Conservation (phyloP, 2,888 invertebrate species). For the Ophion ellenae region DNA sequence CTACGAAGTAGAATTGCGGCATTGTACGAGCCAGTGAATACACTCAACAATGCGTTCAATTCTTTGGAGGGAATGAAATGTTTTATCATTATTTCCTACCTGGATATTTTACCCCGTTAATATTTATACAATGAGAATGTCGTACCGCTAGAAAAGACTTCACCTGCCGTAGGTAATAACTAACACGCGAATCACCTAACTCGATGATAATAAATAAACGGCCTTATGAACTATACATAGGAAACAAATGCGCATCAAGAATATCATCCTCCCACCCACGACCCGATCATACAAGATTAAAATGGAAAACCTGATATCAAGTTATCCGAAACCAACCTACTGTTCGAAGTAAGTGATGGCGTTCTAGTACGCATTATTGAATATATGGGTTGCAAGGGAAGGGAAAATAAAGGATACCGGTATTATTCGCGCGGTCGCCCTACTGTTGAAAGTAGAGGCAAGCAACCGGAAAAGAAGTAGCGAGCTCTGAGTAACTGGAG, state of each 20-base stretch:
- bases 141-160: too few relatives aligned
- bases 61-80: too few relatives aligned
- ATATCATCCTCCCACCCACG: not conserved
- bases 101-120: too few relatives aligned
- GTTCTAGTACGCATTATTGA: not conserved
- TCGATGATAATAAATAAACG: not conserved
- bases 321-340: not conserved
- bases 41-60: too few relatives aligned
- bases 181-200: too few relatives aligned
- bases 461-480: conserved; percentile 36
- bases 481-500: conserved; percentile 58
- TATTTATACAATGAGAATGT: too few relatives aligned
- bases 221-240: not conserved
- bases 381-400: not conserved
- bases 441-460: conserved; percentile 32
- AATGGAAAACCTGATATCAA: not conserved
- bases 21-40: too few relatives aligned
- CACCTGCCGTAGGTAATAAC: too few relatives aligned
- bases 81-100: too few relatives aligned
- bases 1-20: too few relatives aligned
- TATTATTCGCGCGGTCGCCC: conserved; percentile 5
- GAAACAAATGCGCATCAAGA: not conserved
- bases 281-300: not conserved
- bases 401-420: not conserved
- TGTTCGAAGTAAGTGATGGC: not conserved